Evolutionary conservation across 2,797 vertebrate species (phyloP), one percentile per base, ranked within the genome.

Genomic region (Uromys caudimaculatus): DNA sequence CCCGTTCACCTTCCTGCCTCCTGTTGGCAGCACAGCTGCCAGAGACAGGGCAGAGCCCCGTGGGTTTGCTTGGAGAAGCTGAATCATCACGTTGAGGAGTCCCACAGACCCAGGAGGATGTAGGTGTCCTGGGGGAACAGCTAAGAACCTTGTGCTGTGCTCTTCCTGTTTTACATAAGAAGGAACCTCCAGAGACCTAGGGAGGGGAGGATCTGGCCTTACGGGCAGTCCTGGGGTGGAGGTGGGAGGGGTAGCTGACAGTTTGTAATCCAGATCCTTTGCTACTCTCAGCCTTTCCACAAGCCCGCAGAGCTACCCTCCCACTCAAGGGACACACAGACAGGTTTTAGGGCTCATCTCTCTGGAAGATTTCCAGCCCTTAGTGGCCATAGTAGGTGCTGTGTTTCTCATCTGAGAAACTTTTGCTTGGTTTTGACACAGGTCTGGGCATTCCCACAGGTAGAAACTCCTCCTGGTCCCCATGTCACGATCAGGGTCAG

Each of bases 131-230:
- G 21, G 4, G 19, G 64, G 81, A 91, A 86, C 44, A 82, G 52
- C 79, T 69, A 76, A 78, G 76, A 91, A 24, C 35, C 0, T 0
- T 12, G 27, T 38, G 27, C 58, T 79, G 1, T 16, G 0, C 60
- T 93, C 90, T 91, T 69, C 62, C 35, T n/a, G 19, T 64, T 93
- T 77, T 88, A 29, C 41, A 4, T 76, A 82, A 92, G 67, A 82
- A 44, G 71, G 78, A 47, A 62, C 47, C 60, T 77, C 82, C 29
- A 9, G 38, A 60, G 67, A 14, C 82, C 41, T 32, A 1, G 38
- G 47, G 35, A 69, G n/a, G 84, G 27, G 52, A 81, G 56, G 56
- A n/a, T 24, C 38, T 60, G 54, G 69, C 87, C 1, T 0, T 60
- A 62, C 11, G 3, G 7, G n/a, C 75, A 38, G 52, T 38, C n/a